Evolutionary conservation across 2,888 invertebrate species (phyloP), one percentile per base, ranked within the genome.

Genomic region (Dimorphilus gyrociliatus): DNA sequence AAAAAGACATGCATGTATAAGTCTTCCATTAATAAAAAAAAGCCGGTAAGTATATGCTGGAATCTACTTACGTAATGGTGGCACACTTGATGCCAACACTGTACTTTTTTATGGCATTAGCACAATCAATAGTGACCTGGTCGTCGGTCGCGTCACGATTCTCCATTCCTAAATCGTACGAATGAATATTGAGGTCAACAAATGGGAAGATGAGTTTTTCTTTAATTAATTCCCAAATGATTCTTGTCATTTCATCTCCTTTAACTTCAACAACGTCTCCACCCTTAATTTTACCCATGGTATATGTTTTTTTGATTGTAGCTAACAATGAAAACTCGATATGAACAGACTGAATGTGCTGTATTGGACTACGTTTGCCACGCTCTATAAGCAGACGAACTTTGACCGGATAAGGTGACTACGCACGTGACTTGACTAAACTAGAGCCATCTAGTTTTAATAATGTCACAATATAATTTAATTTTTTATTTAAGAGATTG

Each of bases 71-170:
- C 1, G 94, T 94, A 42, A 94, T 97, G 2, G 94, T 70, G 16
- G 94, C 94, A 67, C 97, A 97, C 64, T 97, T 97, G 44, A 97
- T 84, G 24, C 94, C 97, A 29, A 97, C 94, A 64, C 86, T 90
- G 69, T 88, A 92, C 58, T 85, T 84, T 60, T 85, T 81, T 33
- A 94, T 74, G 10, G 94, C 94, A 61, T 90, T 77, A 5, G 94
- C 94, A 62, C 90, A 88, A 45, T 94, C 94, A 40, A 90, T 69
- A 1, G 94, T 97, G 2, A 97, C 88, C 65, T 86, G 76, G 58
- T 97, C 94, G 36, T 81, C 72, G 29, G 94, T 97, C 46, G 75
- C 72, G 60, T 97, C 92, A 37, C 94, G 73, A 61, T 86, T 72
- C 67, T 94, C 84, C 46, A 97, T 85, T 27, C 94, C 85, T 53